Evolutionary conservation across 2,113 vertebrate species (phyloP).

Genomic region (Tringa solitaria): DNA sequence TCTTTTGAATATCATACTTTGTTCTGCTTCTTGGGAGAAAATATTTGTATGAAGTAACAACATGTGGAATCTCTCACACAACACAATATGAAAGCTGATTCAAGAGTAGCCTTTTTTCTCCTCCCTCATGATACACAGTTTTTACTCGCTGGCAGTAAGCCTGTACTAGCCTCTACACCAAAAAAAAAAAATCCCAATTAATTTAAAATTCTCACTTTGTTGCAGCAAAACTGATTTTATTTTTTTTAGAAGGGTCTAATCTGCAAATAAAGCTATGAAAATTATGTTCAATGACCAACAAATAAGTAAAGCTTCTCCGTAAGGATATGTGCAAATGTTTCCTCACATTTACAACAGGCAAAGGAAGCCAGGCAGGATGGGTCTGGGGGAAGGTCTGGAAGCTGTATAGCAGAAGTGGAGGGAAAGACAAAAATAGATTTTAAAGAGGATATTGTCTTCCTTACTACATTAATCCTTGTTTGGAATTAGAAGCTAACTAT

Average conservation of each 20-base stretch:
- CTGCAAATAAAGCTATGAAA: background rate
- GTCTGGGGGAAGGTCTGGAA: constrained; percentile 54
- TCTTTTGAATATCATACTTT: constrained; percentile 57
- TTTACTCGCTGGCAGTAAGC: background rate
- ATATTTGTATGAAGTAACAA: constrained; percentile 35
- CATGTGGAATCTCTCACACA: constrained; percentile 66
- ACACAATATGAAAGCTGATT: constrained; percentile 47
- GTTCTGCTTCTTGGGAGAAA: constrained; percentile 53
- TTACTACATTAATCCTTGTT: constrained; percentile 37
- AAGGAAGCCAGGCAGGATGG: constrained; percentile 45
- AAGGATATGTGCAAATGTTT: constrained; percentile 1
- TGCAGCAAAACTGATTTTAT: background rate
- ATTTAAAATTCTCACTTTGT: background rate
- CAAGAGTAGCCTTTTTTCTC: background rate
- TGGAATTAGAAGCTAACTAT: constrained; percentile 22
- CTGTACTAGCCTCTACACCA: background rate
- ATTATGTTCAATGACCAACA: background rate
- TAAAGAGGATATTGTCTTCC: constrained; percentile 60
- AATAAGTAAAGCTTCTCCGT: background rate
- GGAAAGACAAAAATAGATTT: constrained; percentile 61
- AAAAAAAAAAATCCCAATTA: background rate
- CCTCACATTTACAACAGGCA: constrained; percentile 20
- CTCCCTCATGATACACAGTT: background rate
- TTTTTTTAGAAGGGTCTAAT: background rate
- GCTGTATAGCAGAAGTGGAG: constrained; percentile 30